phyloP scores from a whole-genome alignment of 2,113 vertebrate genomes.

The Tricholaema leucomelas region DNA sequence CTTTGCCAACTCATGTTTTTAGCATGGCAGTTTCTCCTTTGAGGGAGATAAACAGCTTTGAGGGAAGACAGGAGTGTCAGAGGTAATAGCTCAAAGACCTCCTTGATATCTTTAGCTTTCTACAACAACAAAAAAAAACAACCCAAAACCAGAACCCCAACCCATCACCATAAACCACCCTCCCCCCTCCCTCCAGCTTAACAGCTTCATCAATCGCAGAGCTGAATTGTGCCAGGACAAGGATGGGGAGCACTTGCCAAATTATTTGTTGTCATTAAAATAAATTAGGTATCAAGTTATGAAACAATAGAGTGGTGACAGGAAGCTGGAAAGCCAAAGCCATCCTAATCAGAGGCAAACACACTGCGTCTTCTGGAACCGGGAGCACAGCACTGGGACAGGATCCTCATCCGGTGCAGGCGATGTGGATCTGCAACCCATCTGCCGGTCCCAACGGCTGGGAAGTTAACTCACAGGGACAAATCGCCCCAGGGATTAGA shows the following conservation, averaged over 20 bases:
- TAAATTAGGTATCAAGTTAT: conserved; percentile 58
- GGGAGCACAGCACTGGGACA: background rate
- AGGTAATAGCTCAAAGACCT: background rate
- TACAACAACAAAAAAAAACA: background rate
- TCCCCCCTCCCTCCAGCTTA: background rate
- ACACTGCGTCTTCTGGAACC: background rate
- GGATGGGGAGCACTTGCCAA: conserved; percentile 38
- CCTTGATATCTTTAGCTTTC: background rate
- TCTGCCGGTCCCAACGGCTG: background rate
- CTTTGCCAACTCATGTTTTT: background rate
- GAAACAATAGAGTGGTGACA: conserved; percentile 69
- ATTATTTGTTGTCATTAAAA: conserved; percentile 68
- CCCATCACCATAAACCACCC: background rate
- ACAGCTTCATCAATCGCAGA: conserved; percentile 53
- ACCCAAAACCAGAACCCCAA: background rate
- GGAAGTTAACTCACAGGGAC: conserved; percentile 1
- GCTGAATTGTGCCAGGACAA: background rate
- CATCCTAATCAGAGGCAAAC: conserved; percentile 29
- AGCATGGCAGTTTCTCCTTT: background rate
- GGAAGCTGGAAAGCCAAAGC: conserved; percentile 66
- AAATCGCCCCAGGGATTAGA: background rate
- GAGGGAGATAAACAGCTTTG: background rate
- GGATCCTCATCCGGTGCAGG: background rate
- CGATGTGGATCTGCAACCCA: conserved; percentile 6
- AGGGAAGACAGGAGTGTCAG: background rate